A percentile compares a stretch with the other conserved stretches of the same genome.
Evolutionary conservation across 1,140 invertebrate species (phyloP).

Genomic region (Drosophila sp.): DNA sequence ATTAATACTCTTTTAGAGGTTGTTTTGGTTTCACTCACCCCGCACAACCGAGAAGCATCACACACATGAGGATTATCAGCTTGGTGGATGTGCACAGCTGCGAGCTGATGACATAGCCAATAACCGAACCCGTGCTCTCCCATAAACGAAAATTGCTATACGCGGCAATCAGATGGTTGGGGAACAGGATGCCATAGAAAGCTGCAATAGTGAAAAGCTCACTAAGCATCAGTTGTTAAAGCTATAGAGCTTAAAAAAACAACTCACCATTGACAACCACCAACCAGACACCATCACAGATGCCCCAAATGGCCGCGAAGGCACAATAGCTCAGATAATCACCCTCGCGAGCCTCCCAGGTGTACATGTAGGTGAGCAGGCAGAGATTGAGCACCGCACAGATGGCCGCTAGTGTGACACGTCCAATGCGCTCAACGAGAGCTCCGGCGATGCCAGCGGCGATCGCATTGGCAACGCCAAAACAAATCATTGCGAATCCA

Average conservation of each 20-base stretch:
- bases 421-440: slow-evolving; percentile 92
- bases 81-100: slow-evolving; percentile 92
- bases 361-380: slow-evolving; percentile 88
- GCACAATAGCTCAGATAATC: slow-evolving; percentile 91
- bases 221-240: not conserved
- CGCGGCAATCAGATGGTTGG: slow-evolving; percentile 94
- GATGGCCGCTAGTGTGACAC: slow-evolving; percentile 88
- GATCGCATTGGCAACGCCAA: slow-evolving; percentile 93
- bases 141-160: slow-evolving; percentile 97
- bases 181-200: slow-evolving; percentile 94
- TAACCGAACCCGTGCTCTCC: slow-evolving; percentile 95
- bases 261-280: slow-evolving; percentile 96
- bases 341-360: slow-evolving; percentile 91
- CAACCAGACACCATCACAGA: slow-evolving; percentile 96
- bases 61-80: slow-evolving; percentile 89
- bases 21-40: slow-evolving; percentile 86
- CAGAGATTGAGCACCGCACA: slow-evolving; percentile 91
- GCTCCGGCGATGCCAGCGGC: slow-evolving; percentile 92
- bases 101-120: slow-evolving; percentile 92
- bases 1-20: not conserved
- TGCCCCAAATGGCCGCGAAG: slow-evolving; percentile 94
- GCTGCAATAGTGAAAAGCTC: slow-evolving; percentile 86
- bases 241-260: slow-evolving; percentile 34
- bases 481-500: slow-evolving; percentile 96
- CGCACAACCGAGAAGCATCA: slow-evolving; percentile 90